Evolutionary conservation across 2,888 invertebrate genomes (phyloP), one percentile per base, ranked within the genome.

Genomic region (Philereme vetulata): DNA sequence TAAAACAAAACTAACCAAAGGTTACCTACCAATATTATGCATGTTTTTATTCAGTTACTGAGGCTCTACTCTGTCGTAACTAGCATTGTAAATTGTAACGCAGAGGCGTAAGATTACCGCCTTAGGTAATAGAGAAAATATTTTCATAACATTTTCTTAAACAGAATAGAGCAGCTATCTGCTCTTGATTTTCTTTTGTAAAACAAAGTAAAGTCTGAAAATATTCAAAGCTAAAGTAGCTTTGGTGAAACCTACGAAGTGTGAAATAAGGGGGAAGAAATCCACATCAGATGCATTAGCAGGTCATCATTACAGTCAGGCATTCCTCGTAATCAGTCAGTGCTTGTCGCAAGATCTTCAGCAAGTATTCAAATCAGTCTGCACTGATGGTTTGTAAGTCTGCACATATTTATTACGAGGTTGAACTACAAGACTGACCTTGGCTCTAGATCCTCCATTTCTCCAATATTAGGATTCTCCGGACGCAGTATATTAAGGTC

Each of bases 401-500:
- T 21, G 21, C 21, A 21, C 1, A 21, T 1, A 1, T 21, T 21
- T 21, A 21, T 21, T 21, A 21, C 21, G 2, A 21, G 2, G 21
- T 21, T 21, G 21, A 21, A 8, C 36, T 36, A 36, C 7, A 4
- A 36, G 36, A 51, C 90, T 88, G 72, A 94, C 95, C 93, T 93
- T 8, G 92, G 86, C 71, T 92, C 93, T 62, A 94, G 76, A 47
- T 93, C 94, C 76, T 95, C 94, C 83, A 96, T 85, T 72, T 96
- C 94, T 0, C 93, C 95, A 60, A 97, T 91, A 4, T 94, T 95
- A 0, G 96, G 96, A 82, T 96, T 96, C 64, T 94, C 93, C 1
- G 91, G 88, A 55, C 92, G 82, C 61, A 88, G 67, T 21, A 93
- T 83, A 62, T 94, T 94, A 47, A 93, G 90, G 68, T 94, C 93